Conservation (phyloP, 2,888 invertebrate species). For the Drosophila fulvimacula region DNA sequence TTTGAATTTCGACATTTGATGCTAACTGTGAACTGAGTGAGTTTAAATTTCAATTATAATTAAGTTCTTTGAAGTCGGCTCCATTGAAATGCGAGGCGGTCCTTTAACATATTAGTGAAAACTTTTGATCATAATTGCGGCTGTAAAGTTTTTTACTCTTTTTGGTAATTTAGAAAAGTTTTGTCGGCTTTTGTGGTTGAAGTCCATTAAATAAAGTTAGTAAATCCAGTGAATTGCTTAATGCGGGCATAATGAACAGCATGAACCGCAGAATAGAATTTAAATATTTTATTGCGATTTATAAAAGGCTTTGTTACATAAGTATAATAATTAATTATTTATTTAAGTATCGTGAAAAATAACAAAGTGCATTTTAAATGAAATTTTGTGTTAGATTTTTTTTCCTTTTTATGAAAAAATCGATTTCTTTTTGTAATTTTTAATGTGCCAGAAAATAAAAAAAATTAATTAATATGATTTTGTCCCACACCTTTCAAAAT, state of each 20-base stretch:
- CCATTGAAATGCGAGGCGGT: slow-evolving; percentile 1
- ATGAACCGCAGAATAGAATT: neutral
- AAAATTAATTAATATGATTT: too few species aligned
- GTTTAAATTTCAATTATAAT: slow-evolving; percentile 30
- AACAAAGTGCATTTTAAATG: neutral
- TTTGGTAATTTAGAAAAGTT: slow-evolving; percentile 11
- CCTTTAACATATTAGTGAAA: neutral
- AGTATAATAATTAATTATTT: neutral
- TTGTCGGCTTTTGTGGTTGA: slow-evolving; percentile 9
- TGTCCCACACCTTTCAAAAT: too few species aligned
- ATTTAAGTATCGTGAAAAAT: neutral
- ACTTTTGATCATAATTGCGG: slow-evolving; percentile 5
- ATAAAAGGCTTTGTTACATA: neutral
- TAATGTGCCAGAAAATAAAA: too few species aligned
- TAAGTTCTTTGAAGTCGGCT: slow-evolving; percentile 11
- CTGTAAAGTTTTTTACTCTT: slow-evolving; percentile 10
- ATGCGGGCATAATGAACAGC: neutral
- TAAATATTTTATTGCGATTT: neutral
- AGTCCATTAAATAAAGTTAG: slow-evolving; percentile 12
- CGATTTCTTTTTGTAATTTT: too few species aligned
- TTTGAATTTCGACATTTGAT: slow-evolving; percentile 4
- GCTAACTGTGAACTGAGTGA: slow-evolving; percentile 32
- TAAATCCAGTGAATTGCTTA: neutral
- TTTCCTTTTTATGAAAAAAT: neutral
- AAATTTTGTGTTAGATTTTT: neutral